Conservation (phyloP, 2,797 vertebrate species). For the Ataeniobius toweri region DNA sequence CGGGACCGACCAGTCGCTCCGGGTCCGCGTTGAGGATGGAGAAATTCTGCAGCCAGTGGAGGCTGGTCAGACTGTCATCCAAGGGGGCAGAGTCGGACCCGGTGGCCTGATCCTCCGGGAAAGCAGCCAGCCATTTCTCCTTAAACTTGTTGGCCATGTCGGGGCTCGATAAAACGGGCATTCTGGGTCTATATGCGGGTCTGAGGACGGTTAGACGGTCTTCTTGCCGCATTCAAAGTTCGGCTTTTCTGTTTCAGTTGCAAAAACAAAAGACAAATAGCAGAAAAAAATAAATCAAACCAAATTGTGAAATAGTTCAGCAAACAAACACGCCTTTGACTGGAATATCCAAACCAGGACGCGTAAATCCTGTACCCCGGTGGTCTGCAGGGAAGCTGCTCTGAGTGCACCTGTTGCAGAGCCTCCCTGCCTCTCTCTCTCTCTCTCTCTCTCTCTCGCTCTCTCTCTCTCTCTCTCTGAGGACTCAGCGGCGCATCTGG, state of each 20-base stretch:
- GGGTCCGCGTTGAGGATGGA: conserved; percentile 84
- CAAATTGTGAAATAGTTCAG: not conserved
- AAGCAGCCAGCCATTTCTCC: conserved; percentile 77
- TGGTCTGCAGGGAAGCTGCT: conserved; percentile 45
- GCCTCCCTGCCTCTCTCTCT: conserved; percentile 46
- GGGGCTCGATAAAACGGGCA: conserved; percentile 83
- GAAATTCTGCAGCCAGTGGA: conserved; percentile 91
- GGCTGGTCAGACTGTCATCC: conserved; percentile 88
- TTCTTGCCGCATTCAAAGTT: conserved; percentile 68
- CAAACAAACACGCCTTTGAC: not conserved
- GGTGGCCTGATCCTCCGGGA: conserved; percentile 73
- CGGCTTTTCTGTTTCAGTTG: conserved; percentile 3
- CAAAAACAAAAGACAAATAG: not conserved
- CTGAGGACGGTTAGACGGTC: not conserved
- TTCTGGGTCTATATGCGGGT: conserved; percentile 55
- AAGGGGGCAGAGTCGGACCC: conserved; percentile 67
- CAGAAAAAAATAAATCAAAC: not conserved
- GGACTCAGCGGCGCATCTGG: conserved; percentile 60
- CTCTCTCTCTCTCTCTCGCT: not conserved
- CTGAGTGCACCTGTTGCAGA: conserved; percentile 73
- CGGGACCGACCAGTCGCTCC: conserved; percentile 69
- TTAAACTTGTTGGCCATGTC: conserved; percentile 79
- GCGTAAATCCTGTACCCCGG: conserved; percentile 42
- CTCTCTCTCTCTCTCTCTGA: conserved; percentile 39
- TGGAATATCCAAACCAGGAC: not conserved